These are phyloP conservation scores for Lysandra coridon DNA, from an alignment of 2,888 invertebrate genomes.

Conservation along the genomic window DNA sequence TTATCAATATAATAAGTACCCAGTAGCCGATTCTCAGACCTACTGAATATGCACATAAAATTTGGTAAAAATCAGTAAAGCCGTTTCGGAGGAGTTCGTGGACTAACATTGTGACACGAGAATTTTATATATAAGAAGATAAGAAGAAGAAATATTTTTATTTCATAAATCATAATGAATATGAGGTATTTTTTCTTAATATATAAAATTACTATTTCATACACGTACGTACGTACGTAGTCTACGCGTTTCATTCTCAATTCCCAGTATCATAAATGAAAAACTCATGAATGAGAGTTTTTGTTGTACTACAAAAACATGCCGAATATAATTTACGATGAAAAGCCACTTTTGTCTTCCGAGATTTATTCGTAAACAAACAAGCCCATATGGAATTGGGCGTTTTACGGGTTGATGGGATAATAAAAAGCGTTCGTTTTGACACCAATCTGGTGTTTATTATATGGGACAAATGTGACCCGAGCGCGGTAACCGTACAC, in stretches of 20 bases:
- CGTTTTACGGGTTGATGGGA: constrained; percentile 70
- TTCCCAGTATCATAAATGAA: neutral
- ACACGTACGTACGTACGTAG: no score
- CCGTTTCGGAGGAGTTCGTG: no score
- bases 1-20: no score
- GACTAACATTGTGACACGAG: no score
- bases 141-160: no score
- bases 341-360: constrained; percentile 59
- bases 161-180: no score
- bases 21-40: no score
- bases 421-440: constrained; percentile 78
- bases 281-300: neutral
- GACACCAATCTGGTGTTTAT: constrained; percentile 79
- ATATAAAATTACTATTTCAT: no score
- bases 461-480: constrained; percentile 77
- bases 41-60: no score
- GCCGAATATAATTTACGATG: constrained; percentile 51
- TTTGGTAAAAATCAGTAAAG: no score
- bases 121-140: no score
- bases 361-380: constrained; percentile 71
- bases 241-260: neutral
- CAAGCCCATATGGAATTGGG: constrained; percentile 50
- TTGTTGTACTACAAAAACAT: constrained; percentile 42
- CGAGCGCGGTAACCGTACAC: constrained; percentile 68
- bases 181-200: no score